phyloP scores from a whole-genome alignment of 2,888 invertebrate species.

The Dromius quadrimaculatus region DNA sequence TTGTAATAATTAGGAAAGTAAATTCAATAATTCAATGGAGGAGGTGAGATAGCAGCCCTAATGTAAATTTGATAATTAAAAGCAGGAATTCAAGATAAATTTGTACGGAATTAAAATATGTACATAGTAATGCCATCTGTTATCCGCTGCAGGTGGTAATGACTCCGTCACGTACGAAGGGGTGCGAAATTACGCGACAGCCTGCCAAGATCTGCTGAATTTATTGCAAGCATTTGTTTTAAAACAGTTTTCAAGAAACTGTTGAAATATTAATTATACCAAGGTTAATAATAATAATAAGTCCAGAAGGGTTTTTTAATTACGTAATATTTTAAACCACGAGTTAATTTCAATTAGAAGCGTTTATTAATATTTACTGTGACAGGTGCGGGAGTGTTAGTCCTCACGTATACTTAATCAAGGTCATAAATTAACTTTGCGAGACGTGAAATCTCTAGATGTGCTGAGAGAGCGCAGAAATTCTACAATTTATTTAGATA shows the following conservation, averaged over 20 bases:
- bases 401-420: slow-evolving; percentile 48
- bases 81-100: slow-evolving; percentile 33
- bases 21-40: too few species aligned
- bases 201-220: slow-evolving; percentile 38
- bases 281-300: too few species aligned
- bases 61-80: slow-evolving; percentile 24
- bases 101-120: slow-evolving; percentile 50
- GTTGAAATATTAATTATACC: neutral
- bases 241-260: slow-evolving; percentile 19
- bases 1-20: too few species aligned
- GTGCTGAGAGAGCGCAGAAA: slow-evolving; percentile 12
- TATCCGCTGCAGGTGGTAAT: slow-evolving; percentile 49
- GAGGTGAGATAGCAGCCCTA: too few species aligned
- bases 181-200: slow-evolving; percentile 43
- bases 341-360: slow-evolving; percentile 48
- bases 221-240: slow-evolving; percentile 42
- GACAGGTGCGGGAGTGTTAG: neutral
- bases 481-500: slow-evolving; percentile 50
- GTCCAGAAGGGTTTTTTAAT: too few species aligned
- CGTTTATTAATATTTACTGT: slow-evolving; percentile 44
- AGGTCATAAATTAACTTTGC: slow-evolving; percentile 46
- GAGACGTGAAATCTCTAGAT: slow-evolving; percentile 40
- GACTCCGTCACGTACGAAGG: slow-evolving; percentile 47
- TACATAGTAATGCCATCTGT: slow-evolving; percentile 50
- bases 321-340: slow-evolving; percentile 28